These are phyloP conservation scores for Lasioglossum calceatum DNA, from an alignment of 2,888 invertebrate genomes.

Conservation along the genomic window DNA sequence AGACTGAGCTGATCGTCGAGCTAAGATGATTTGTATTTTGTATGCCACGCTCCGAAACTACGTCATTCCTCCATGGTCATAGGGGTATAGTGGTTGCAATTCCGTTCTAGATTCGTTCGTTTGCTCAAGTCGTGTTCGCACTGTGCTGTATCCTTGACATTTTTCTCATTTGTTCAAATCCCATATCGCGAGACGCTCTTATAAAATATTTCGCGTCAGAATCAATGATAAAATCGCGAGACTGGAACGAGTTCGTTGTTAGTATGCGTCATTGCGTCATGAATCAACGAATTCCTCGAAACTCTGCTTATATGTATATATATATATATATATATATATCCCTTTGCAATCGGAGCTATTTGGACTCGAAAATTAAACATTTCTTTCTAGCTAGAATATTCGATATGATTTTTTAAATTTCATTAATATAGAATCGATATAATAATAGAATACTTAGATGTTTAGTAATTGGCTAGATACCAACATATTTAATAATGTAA, in stretches of 20 bases:
- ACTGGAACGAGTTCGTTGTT: conserved; percentile 20
- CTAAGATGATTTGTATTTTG: conserved; percentile 49
- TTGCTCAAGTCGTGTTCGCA: conserved; percentile 1
- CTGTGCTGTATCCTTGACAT: neutral
- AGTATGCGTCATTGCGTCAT: conserved; percentile 23
- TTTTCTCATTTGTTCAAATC: conserved; percentile 11
- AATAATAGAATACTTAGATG: too few relatives aligned
- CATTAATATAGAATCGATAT: too few relatives aligned
- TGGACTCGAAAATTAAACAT: too few relatives aligned
- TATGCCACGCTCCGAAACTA: conserved; percentile 47
- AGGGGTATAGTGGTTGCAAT: conserved; percentile 36
- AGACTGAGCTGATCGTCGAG: conserved; percentile 6
- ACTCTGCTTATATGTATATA: neutral
- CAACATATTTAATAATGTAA: too few relatives aligned
- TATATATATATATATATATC: too few relatives aligned
- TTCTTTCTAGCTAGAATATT: too few relatives aligned
- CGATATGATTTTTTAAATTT: too few relatives aligned
- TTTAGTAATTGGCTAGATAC: too few relatives aligned
- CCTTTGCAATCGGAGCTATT: too few relatives aligned
- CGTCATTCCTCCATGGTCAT: conserved; percentile 49
- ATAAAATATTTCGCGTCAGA: neutral
- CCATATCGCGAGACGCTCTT: neutral
- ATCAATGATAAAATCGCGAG: neutral
- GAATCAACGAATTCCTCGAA: conserved; percentile 6
- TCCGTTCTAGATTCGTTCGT: conserved; percentile 41